Evolutionary conservation across 1,140 invertebrate species (phyloP).

Genomic region (Hylyphantes graminicola): DNA sequence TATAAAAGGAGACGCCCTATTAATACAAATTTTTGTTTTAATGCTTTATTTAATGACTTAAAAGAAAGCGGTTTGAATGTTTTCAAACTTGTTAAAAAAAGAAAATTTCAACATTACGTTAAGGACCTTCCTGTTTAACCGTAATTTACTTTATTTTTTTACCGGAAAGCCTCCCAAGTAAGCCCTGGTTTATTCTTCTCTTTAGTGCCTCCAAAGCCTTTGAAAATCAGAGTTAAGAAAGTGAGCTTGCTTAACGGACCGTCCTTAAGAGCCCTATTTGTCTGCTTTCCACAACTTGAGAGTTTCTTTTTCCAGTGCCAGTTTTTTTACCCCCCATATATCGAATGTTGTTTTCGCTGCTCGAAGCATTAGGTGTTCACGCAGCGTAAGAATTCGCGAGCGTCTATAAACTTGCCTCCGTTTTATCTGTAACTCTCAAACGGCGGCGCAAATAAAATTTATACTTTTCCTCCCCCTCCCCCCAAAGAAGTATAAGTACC

Average conservation of each 20-base stretch:
- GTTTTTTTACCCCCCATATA: neutral
- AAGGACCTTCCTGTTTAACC: no score
- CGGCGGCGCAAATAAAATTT: slow-evolving; percentile 59
- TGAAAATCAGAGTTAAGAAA: slow-evolving; percentile 49
- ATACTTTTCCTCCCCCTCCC: slow-evolving; percentile 27
- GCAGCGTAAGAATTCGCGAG: slow-evolving; percentile 53
- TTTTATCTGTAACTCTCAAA: slow-evolving; percentile 56
- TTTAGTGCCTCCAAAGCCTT: slow-evolving; percentile 11
- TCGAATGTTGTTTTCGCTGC: neutral
- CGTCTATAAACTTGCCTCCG: slow-evolving; percentile 44
- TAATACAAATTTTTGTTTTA: no score
- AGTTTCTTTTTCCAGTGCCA: neutral
- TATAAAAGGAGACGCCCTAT: no score
- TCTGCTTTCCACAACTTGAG: slow-evolving; percentile 1
- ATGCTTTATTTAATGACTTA: no score
- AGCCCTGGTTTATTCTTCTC: neutral
- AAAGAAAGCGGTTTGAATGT: no score
- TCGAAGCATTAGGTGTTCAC: slow-evolving; percentile 40
- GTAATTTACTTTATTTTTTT: no score
- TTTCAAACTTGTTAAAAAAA: no score
- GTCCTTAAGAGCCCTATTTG: slow-evolving; percentile 52
- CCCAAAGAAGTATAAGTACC: neutral
- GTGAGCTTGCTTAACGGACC: slow-evolving; percentile 29
- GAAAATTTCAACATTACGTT: no score
- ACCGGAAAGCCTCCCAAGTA: no score